These are phyloP conservation scores for Istiophorus platypterus DNA, from an alignment of 2,113 vertebrate genomes.

Conservation along the genomic window DNA sequence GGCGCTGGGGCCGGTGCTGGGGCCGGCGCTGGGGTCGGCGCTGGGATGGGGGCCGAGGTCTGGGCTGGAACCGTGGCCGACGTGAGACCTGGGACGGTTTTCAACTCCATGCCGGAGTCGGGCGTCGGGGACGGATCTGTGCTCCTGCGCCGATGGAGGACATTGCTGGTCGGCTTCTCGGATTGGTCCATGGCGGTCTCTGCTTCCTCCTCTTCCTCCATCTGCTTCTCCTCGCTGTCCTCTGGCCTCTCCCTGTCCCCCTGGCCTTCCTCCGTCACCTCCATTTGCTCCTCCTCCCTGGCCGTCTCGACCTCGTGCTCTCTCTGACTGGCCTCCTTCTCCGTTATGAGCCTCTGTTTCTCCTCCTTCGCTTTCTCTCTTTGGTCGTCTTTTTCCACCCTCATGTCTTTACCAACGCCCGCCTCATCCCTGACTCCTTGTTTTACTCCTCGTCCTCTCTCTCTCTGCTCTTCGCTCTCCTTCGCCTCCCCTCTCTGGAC, in stretches of 20 bases:
- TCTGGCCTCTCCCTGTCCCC: slow-evolving; percentile 13
- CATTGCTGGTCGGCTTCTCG: slow-evolving; percentile 37
- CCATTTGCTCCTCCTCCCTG: slow-evolving; percentile 47
- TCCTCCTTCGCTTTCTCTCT: slow-evolving; percentile 56
- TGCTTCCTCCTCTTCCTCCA: slow-evolving; percentile 57
- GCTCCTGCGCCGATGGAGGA: slow-evolving; percentile 20
- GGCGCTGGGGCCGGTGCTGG: neutral
- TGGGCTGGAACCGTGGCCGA: neutral
- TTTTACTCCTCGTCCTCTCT: neutral
- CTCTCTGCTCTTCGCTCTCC: slow-evolving; percentile 31
- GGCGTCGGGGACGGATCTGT: accelerated
- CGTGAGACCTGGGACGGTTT: slow-evolving; percentile 4
- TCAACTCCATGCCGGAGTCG: neutral
- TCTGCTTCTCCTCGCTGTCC: slow-evolving; percentile 17
- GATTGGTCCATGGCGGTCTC: slow-evolving; percentile 66
- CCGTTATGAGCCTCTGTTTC: neutral
- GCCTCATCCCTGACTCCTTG: slow-evolving; percentile 12
- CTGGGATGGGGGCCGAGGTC: neutral
- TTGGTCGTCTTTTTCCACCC: slow-evolving; percentile 60
- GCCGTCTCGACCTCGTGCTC: neutral
- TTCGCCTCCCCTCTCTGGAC: slow-evolving; percentile 39
- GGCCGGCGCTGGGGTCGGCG: neutral
- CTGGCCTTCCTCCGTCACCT: slow-evolving; percentile 59
- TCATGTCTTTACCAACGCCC: neutral
- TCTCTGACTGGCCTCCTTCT: neutral